Base-by-base conservation (phyloP, 1,140 invertebrate species). In the Rhyacophila brunnea region DNA sequence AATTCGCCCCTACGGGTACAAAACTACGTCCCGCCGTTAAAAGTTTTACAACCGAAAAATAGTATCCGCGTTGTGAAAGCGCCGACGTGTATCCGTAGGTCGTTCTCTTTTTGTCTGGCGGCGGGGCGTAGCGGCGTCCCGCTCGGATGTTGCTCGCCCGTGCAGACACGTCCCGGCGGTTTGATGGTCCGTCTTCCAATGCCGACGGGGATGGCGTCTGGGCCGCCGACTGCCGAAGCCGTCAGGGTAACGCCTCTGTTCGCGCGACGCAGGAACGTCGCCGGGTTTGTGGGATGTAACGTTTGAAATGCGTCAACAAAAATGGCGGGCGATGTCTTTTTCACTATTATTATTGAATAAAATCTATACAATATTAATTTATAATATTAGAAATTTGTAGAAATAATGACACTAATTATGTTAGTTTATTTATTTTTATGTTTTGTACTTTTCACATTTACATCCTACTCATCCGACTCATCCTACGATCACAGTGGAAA, bases 111-210 rank as follows among this genome's bases (percentile, higher is more conserved):
- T 44, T 46, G 44, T 68, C 62, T 67, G 60, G 67, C 64, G 6
- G 14, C 14, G 36, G 48, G 46, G 52, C 9, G 59, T 57, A 44
- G 34, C 35, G 38, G 53, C 35, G 58, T 50, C 51, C 68, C 75
- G 73, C 67, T 81, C 81, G 73, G 74, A 74, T 75, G 71, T 72
- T 73, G 72, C 76, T 70, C 69, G 68, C 64, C 66, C 68, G 71
- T 66, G 66, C 58, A 70, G 67, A 72, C 75, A 77, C 81, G 82
- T 85, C 85, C 82, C 83, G 83, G 79, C 78, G 82, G 83, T 85
- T 87, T 87, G 85, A 88, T 87, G 86, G 81, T 85, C 85, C 85
- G 84, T 85, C 85, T 86, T 86, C 86, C 86, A 87, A 87, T 87
- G 84, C 85, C 84, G 83, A 83, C 74, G 82, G 38, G 79, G 79